These are phyloP conservation scores for Drosophila subobscura DNA, from an alignment of 1,140 invertebrate species.

Conservation along the genomic window DNA sequence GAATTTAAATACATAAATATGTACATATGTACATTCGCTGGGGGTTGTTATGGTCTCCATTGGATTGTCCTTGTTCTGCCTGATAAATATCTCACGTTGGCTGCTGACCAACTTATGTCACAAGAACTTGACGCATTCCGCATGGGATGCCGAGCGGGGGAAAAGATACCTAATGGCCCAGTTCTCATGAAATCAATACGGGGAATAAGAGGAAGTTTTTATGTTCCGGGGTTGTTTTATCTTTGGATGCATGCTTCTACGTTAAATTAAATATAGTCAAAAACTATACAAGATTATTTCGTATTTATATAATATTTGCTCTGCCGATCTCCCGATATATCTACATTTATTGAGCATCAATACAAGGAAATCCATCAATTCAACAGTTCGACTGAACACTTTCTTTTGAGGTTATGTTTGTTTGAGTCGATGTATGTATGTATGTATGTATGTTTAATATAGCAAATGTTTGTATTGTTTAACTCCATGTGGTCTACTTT, in stretches of 20 bases:
- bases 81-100: conserved; percentile 6
- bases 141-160: conserved; percentile 18
- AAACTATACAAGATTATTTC: no score
- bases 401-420: no score
- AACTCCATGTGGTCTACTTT: conserved; percentile 27
- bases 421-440: no score
- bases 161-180: conserved; percentile 26
- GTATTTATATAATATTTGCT: no score
- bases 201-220: not conserved
- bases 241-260: no score
- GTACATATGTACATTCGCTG: conserved; percentile 1
- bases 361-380: no score
- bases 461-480: not conserved
- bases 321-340: no score
- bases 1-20: not conserved
- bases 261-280: no score
- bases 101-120: conserved; percentile 37
- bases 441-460: no score
- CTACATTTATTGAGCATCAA: no score
- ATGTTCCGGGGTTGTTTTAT: no score
- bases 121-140: conserved; percentile 29
- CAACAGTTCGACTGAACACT: no score
- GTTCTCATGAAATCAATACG: conserved; percentile 43
- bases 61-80: conserved; percentile 8
- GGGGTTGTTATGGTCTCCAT: not conserved